Base-by-base conservation (phyloP, 2,888 invertebrate genomes). In the Epirrhoe alternata region DNA sequence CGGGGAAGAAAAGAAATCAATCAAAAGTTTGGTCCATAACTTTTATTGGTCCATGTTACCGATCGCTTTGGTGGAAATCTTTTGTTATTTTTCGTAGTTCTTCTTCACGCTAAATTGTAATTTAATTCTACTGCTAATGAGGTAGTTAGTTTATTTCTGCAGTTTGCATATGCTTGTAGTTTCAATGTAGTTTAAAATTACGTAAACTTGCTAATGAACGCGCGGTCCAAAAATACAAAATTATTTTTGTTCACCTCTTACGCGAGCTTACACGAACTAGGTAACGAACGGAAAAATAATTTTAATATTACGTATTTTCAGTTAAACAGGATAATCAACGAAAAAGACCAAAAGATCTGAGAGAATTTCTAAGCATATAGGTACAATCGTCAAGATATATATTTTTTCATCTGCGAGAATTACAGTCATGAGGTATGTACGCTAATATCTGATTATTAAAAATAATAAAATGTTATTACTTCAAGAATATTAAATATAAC, bases 41-140 rank as follows among this genome's bases (percentile, higher is more conserved):
- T 16, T 47, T 16, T 47, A 42, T 42, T 42, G 38, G 38, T 47
- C 10, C 16, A 47, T 47, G 47, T 47, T 42, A 42, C 33, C 6
- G 38, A 42, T 47, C 16, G 16, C 47, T 14, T 47, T 14, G n/a
- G 47, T 47, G 16, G 47, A 10, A 35, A 35, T 6, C 47, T 47
- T 16, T 47, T 16, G 4, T 10, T 10, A 42, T 47, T 47, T 14
- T 47, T 2, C 5, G 14, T 47, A 14, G 47, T 16, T 47, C 14
- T 16, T 73, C 61, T 72, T 66, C 66, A 63, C 56, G 50, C 54
- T 49, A 52, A 66, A 74, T 72, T 33, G 56, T 42, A 62, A 57
- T 30, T 65, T 63, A 56, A 61, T 58, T 63, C 45, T 50, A 35
- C 42, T 54, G 38, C 38, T 59, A 61, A 55, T 31, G 31, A 49